Evolutionary conservation across 2,113 vertebrate species (phyloP), one percentile per base, ranked within the genome.

Genomic region (Elephantulus edwardii): DNA sequence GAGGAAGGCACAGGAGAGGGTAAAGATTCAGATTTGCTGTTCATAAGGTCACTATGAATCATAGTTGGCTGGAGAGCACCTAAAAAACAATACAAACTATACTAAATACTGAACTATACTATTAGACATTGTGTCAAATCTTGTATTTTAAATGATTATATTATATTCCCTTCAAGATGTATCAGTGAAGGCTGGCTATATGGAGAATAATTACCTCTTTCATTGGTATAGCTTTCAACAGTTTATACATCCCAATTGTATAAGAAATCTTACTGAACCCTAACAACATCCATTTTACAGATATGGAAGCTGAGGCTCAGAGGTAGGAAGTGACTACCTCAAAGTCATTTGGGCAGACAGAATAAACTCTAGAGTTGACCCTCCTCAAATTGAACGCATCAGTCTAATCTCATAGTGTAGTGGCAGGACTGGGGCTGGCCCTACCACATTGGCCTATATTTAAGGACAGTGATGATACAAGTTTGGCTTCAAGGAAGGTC

Each of bases 401-500:
- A 70, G 66, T 77, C 38, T 81, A 66, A 90, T 93, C n/a, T 89
- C 72, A 33, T 0, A 10, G 30, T 64, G 17, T 44, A 26, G 77
- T 9, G n/a, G 1, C 40, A 28, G 22, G 2, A 1, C 3, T n/a
- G 24, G 70, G 50, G 16, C 35, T 40, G 56, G 42, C 48, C 60
- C 89, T 16, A 40, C 13, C 68, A 58, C 26, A 68, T 0, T 26
- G 75, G 72, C 48, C 20, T 16, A 17, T 6, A 35, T 56, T 71
- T 52, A 52, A 64, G 50, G 76, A 28, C 56, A 79, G 62, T 56
- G 60, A 92, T 48, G 48, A 19, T 16, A 44, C 80, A 60, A 54
- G 35, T 88, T 66, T 94, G 52, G 24, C 58, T 60, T 46, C 66
- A 68, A 92, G 52, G 48, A 93, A 71, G 58, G 76, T 46, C 78